Percentiles rank a stretch among this genome's conserved stretches.
phyloP scores from a whole-genome alignment of 2,888 invertebrate genomes.

The Drosophila trichaetosa region DNA sequence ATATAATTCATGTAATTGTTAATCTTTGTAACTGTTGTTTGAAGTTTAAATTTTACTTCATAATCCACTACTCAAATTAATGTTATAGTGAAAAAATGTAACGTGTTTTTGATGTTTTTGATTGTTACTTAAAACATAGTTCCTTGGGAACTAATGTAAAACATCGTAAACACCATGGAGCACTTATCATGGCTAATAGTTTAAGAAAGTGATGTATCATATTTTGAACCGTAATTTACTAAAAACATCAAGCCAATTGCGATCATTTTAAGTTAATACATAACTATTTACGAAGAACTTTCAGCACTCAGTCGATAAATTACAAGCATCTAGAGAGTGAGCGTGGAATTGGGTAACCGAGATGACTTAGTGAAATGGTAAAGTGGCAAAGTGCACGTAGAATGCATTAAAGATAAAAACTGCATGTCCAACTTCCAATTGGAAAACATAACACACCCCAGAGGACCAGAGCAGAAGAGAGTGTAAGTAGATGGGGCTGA shows the following conservation, averaged over 20 bases:
- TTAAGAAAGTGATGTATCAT: not conserved
- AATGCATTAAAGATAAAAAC: slow-evolving; percentile 66
- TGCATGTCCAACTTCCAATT: slow-evolving; percentile 54
- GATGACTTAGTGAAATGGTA: slow-evolving; percentile 15
- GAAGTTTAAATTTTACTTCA: not conserved
- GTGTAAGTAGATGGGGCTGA: not conserved
- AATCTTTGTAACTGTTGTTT: not conserved
- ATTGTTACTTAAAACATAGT: not conserved
- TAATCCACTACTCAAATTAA: not conserved
- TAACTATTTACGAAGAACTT: not conserved
- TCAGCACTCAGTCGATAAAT: not conserved
- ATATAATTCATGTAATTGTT: not conserved
- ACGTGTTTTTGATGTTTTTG: not conserved
- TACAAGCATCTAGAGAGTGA: not conserved
- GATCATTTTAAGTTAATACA: not conserved
- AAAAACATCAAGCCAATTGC: not conserved
- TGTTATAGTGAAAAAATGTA: not conserved
- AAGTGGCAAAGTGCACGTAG: slow-evolving; percentile 47
- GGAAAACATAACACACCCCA: slow-evolving; percentile 57
- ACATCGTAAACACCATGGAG: not conserved
- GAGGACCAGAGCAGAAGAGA: not conserved
- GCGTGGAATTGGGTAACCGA: not conserved
- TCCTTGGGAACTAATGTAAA: not conserved
- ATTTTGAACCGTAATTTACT: not conserved
- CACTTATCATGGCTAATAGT: not conserved